phyloP scores from a whole-genome alignment of 2,888 invertebrate genomes.

The Euphydryas editha region DNA sequence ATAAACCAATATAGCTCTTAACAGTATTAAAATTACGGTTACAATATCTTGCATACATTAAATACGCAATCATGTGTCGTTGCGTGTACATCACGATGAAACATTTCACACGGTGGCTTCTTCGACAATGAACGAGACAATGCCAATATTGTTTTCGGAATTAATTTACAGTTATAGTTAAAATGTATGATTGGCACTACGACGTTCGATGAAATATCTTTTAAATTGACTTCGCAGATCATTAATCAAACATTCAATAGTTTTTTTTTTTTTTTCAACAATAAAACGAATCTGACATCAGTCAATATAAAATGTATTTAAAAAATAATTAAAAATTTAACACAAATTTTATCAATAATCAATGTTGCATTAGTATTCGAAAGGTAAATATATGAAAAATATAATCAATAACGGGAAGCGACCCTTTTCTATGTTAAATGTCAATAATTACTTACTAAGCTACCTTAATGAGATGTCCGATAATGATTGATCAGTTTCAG shows the following conservation, averaged over 20 bases:
- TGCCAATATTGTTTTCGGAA: constrained; percentile 40
- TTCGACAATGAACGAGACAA: constrained; percentile 36
- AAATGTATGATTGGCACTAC: constrained; percentile 24
- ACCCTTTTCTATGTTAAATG: constrained; percentile 22
- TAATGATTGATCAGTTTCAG: constrained; percentile 44
- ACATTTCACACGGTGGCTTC: constrained; percentile 67
- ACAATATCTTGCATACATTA: constrained; percentile 8
- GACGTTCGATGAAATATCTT: constrained; percentile 6
- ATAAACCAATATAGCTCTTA: constrained; percentile 23
- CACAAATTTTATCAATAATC: background rate
- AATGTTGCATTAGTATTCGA: no score
- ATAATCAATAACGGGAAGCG: no score
- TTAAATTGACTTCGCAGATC: constrained; percentile 18
- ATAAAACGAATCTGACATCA: background rate
- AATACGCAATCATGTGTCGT: background rate
- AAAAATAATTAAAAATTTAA: background rate
- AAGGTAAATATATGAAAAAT: no score
- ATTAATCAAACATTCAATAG: constrained; percentile 18
- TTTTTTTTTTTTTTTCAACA: background rate
- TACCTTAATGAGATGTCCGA: constrained; percentile 48
- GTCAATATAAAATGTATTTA: background rate
- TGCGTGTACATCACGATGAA: constrained; percentile 64
- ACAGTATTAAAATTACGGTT: constrained; percentile 10
- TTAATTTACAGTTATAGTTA: constrained; percentile 39
- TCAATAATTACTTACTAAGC: constrained; percentile 44